A percentile compares a stretch with the other conserved stretches of the same genome.
Conservation (phyloP, 2,797 vertebrate species). For the Enteromius fasciolatus region DNA sequence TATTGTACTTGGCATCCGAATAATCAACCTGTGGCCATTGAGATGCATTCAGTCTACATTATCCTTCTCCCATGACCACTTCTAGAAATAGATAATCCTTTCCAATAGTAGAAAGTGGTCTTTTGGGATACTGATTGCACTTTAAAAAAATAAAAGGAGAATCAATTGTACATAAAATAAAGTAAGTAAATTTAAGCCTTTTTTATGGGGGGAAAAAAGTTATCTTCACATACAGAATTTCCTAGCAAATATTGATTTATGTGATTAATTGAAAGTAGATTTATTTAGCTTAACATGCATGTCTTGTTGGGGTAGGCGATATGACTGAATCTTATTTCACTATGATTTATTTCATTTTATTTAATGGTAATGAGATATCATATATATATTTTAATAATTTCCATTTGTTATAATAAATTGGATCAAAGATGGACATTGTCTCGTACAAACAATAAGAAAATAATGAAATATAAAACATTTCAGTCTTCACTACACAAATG, state of each 20-base stretch:
- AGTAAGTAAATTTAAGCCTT: background rate
- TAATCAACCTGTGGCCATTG: background rate
- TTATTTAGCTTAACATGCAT: background rate
- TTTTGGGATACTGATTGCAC: background rate
- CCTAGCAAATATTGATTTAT: background rate
- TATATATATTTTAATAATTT: too few species aligned
- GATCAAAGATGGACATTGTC: background rate
- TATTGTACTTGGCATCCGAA: background rate
- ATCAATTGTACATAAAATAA: background rate
- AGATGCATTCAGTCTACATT: constrained; percentile 13
- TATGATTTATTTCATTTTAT: background rate
- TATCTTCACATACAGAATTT: background rate
- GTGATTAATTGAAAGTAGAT: background rate
- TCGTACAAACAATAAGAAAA: background rate
- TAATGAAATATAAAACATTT: background rate
- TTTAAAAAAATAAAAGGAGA: background rate
- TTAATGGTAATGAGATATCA: background rate
- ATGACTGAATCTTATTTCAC: background rate
- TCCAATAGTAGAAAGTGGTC: background rate
- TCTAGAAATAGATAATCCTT: background rate
- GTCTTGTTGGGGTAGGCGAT: background rate
- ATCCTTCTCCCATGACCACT: background rate
- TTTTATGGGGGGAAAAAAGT: too few species aligned
- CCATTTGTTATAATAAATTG: background rate
- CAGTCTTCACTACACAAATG: background rate